Evolutionary conservation across 2,888 invertebrate genomes (phyloP), one percentile per base, ranked within the genome.

Genomic region (Trachelus tabidus): DNA sequence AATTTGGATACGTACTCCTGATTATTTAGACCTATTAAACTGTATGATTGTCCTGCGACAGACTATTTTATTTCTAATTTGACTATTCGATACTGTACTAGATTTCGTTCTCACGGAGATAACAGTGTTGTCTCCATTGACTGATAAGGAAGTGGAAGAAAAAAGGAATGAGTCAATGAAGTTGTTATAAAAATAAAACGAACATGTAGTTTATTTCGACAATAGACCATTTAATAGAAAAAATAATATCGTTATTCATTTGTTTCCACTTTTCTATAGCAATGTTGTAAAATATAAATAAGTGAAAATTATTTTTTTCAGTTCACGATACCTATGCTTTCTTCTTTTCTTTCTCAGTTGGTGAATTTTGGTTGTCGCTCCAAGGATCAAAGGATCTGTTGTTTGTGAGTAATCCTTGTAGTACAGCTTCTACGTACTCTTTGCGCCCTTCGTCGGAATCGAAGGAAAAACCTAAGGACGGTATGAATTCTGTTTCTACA

Each of bases 401-500:
- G 12, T 86, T 85, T 6, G 83, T 77, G 40, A 91, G 84, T 69
- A 91, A 80, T 15, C 92, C 92, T 6, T 83, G 87, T 0, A 90
- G 80, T 12, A 92, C 82, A 4, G 92, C 92, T 3, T 91, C 88
- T 11, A 87, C 87, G 74, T 90, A 92, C 77, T 89, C 88, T 37
- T 89, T 85, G 30, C 89, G 86, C 1, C 89, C 92, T 30, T 87
- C 82, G 11, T 88, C 87, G 4, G 90, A 89, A 34, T 91, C 88
- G 2, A 92, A 83, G 4, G 90, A 87, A 75, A 92, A 92, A 73
- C 91, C 89, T 4, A 92, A 80, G 3, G 92, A 89, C 11, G 92
- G 91, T 30, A 92, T 86, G 6, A 92, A 86, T 83, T 92, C 91
- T 0, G 92, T 91, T 73, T 89, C 85, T 4, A 90, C 85, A 11